Evolutionary conservation across 2,888 invertebrate species (phyloP).

Genomic region (Tetranychus piercei): DNA sequence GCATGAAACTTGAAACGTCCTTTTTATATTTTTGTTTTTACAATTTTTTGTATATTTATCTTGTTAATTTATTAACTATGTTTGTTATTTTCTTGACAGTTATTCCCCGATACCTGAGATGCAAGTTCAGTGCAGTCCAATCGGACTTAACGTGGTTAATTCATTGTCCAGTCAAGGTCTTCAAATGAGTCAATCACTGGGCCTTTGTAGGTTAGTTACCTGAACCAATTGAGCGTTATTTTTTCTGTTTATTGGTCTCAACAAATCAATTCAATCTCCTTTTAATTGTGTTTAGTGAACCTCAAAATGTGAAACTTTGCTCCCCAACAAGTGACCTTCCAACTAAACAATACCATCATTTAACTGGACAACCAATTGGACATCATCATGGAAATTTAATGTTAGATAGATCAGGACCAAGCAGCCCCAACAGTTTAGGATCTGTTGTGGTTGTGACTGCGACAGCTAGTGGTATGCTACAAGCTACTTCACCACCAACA

Average conservation of each 20-base stretch:
- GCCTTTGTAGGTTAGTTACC: background rate
- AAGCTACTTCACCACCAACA: background rate
- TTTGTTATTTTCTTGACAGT: background rate
- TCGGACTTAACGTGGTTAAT: slow-evolving; percentile 1
- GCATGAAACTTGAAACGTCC: no score
- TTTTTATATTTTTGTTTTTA: no score
- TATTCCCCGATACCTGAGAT: slow-evolving; percentile 10
- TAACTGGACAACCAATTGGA: background rate
- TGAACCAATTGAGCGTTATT: background rate
- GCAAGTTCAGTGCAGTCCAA: slow-evolving; percentile 7
- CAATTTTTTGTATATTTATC: no score
- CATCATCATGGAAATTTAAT: slow-evolving; percentile 7
- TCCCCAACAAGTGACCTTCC: background rate
- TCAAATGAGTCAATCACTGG: slow-evolving; percentile 3
- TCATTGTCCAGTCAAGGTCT: slow-evolving; percentile 7
- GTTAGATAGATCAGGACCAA: background rate
- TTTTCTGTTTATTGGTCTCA: background rate
- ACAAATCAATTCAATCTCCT: background rate
- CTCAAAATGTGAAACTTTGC: background rate
- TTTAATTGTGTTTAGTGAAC: background rate
- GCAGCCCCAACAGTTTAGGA: background rate
- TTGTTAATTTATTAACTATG: background rate
- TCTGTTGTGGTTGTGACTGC: background rate
- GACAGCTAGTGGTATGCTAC: background rate
- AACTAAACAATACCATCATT: slow-evolving; percentile 3